Percentiles rank a stretch among this genome's conserved stretches.
Conservation (phyloP, 2,888 invertebrate species). For the Gasteruption jaculator region DNA sequence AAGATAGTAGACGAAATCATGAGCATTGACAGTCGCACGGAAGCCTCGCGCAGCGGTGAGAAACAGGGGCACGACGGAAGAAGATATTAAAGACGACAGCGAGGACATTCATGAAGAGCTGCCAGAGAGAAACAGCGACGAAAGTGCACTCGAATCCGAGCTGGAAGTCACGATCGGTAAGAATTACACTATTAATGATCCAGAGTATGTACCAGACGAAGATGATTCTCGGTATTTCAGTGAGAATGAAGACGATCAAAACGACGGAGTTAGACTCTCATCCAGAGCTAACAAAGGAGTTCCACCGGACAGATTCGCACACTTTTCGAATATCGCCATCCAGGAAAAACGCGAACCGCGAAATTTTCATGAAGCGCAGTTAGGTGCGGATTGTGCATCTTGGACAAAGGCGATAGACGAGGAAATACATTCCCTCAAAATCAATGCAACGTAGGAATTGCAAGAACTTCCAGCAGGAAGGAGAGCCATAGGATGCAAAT, state of each 20-base stretch:
- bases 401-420: not conserved
- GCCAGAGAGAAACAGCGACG: no score
- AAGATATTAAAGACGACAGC: no score
- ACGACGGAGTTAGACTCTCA: constrained; percentile 2
- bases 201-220: constrained; percentile 4
- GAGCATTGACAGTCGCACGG: not conserved
- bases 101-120: no score
- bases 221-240: not conserved
- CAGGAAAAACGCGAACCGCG: constrained; percentile 8
- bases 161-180: not conserved
- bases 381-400: constrained; percentile 13
- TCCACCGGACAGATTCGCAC: constrained; percentile 6
- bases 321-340: constrained; percentile 1
- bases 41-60: no score
- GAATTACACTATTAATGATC: not conserved
- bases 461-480: not conserved
- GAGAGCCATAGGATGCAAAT: not conserved
- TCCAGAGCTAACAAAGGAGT: constrained; percentile 10
- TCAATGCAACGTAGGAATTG: not conserved
- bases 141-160: no score
- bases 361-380: constrained; percentile 14
- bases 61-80: no score
- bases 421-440: not conserved
- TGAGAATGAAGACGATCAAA: constrained; percentile 1
- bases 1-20: constrained; percentile 13